Base-by-base conservation (phyloP, 2,113 vertebrate genomes). In the Ptilonorhynchus violaceus region DNA sequence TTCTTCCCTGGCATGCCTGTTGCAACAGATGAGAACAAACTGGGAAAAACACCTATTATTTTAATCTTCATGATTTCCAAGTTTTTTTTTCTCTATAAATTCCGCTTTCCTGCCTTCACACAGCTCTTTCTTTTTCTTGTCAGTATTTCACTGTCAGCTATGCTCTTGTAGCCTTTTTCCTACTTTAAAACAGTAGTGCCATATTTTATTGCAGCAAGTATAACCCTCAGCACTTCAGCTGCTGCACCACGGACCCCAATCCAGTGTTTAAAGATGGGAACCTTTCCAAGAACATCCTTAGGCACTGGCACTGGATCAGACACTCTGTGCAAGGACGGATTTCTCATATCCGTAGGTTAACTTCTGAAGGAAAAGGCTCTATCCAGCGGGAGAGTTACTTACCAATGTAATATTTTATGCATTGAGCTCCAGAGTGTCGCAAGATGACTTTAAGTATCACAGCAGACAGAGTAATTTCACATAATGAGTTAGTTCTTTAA, bases 251-350 rank as follows among this genome's bases (percentile, higher is more conserved):
- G 49, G 91, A 81, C 93, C 55, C 53, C 58, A 73, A 50, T 86
- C 49, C 84, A 50, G 59, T 59, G 58, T 53, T 87, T 87, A 66
- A 90, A 85, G 76, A 82, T 84, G 80, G 95, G 92, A 96, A 68
- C 73, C 62, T 63, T 89, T 96, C 96, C 93, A 91, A 91, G 86
- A 88, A 94, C 88, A 69, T 92, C 92, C 88, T 91, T 89, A 92
- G 83, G 94, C 95, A 93, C 73, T 96, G 95, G 91, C 96, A 89
- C 62, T 55, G 74, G 86, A 93, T 94, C 88, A 96, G 92, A 96
- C 80, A 20, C 88, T 72, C 2, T 63, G 74, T 52, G 85, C 56
- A 89, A 80, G 85, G 83, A 83, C 1, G 0, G 62, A 84, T 95
- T 93, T 95, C 92, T 96, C 92, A 87, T 93, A 86, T 87, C 86